phyloP scores from a whole-genome alignment of 1,140 invertebrate genomes.

The Matsumurasca onukii region DNA sequence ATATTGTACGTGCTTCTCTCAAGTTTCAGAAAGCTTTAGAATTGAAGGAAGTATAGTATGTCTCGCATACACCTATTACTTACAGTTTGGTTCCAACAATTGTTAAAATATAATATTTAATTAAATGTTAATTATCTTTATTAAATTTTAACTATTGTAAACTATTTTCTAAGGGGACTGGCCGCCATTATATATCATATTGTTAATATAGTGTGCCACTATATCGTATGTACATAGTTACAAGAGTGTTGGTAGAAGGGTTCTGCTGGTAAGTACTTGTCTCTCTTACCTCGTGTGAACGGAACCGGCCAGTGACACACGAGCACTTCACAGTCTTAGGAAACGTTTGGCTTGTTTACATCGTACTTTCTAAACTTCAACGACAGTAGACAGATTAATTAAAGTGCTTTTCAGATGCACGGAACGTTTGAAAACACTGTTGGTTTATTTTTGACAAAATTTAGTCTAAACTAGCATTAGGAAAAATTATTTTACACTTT shows the following conservation, averaged over 20 bases:
- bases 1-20: slow-evolving; percentile 17
- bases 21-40: slow-evolving; percentile 1
- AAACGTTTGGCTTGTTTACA: not conserved
- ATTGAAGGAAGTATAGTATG: not conserved
- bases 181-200: slow-evolving; percentile 37
- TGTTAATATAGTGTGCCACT: slow-evolving; percentile 32
- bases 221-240: slow-evolving; percentile 37
- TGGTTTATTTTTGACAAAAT: not conserved
- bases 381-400: not conserved
- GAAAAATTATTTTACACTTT: not conserved
- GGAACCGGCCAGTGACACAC: not conserved
- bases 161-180: slow-evolving; percentile 39
- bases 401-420: not conserved
- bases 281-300: not conserved
- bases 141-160: slow-evolving; percentile 39
- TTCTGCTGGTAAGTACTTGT: not conserved
- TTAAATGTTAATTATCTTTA: slow-evolving; percentile 38
- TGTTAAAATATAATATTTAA: slow-evolving; percentile 41
- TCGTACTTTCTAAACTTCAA: not conserved
- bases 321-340: not conserved
- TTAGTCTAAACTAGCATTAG: not conserved
- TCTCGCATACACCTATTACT: slow-evolving; percentile 3
- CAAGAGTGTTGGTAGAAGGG: slow-evolving; percentile 24
- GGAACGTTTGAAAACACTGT: not conserved
- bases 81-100: slow-evolving; percentile 40